Conservation (phyloP, 2,113 vertebrate species). For the Aix galericulata region DNA sequence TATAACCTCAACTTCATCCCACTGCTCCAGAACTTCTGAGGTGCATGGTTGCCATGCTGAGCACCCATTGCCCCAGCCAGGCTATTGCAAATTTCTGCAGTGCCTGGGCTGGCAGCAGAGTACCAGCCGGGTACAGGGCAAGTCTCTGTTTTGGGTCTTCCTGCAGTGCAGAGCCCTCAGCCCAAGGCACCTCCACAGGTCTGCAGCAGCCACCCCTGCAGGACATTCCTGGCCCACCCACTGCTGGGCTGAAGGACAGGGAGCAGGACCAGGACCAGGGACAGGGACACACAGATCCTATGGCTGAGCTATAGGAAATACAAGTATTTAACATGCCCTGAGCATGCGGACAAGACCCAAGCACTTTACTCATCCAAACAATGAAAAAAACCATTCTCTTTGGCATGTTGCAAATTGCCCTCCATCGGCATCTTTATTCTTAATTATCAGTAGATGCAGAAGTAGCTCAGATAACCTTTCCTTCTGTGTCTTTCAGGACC, state of each 20-base stretch:
- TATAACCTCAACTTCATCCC: background rate
- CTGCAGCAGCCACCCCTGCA: background rate
- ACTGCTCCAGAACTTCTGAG: background rate
- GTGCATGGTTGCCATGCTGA: background rate
- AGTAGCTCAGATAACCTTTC: background rate
- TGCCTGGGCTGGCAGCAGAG: background rate
- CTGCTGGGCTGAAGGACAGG: background rate
- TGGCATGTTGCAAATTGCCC: background rate
- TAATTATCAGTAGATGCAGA: background rate
- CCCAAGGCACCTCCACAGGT: background rate
- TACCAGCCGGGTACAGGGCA: background rate
- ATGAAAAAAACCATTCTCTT: background rate
- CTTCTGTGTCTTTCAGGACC: background rate
- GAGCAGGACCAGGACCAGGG: too few relatives aligned
- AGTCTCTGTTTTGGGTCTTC: background rate
- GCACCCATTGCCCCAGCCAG: background rate
- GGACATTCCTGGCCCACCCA: background rate
- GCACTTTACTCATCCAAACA: background rate
- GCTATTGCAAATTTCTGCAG: rapidly evolving
- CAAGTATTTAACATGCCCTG: background rate
- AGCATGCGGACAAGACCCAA: background rate
- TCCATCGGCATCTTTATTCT: background rate
- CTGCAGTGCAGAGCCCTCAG: rapidly evolving
- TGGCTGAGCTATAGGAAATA: background rate
- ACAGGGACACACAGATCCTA: background rate